Base-by-base conservation (phyloP, 1,140 invertebrate genomes). In the Lucilia cuprina region DNA sequence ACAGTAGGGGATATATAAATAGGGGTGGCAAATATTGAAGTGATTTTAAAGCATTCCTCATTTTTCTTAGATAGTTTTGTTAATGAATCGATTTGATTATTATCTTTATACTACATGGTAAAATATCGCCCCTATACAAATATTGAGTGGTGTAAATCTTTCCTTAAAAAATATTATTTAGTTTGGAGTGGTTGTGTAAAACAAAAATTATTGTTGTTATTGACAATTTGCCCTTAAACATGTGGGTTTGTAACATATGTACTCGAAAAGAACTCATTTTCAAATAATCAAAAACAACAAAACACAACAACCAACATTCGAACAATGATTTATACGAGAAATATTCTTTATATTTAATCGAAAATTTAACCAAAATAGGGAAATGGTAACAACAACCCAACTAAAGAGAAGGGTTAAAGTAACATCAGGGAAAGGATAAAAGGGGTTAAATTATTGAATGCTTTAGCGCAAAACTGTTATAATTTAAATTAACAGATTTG, bases 401-500 rank as follows among this genome's bases (percentile, higher is more conserved):
- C n/a, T 12, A n/a, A 13, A 12, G 21, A 70, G 25, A 70, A 70
- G 65, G 65, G 65, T 70, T 70, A 70, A 25, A 21, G 14, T n/a
- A 60, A 17, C 13, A 60, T 8, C 14, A 60, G 21, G 65, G 65
- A 10, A 70, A 21, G 19, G 25, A 30, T 30, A 30, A 30, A 30
- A 30, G 65, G 35, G 77, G 77, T 80, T 80, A 19, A 41, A 34
- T 30, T 30, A 30, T 30, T 80, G 75, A 78, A 50, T 19, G 17
- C 21, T 80, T 19, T 41, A 49, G 14, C 21, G 3, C 9, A 0
- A 19, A 80, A 50, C 7, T 80, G 41, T 80, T 80, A 47, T 49
- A 80, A 80, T 80, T 80, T 80, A 80, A 80, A 80, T 80, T 80
- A 80, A 80, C 77, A 80, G 77, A 80, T 80, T 80, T 21, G 41